Evolutionary conservation across 2,797 vertebrate species (phyloP), one percentile per base, ranked within the genome.

Genomic region (Onychomys arenicola): DNA sequence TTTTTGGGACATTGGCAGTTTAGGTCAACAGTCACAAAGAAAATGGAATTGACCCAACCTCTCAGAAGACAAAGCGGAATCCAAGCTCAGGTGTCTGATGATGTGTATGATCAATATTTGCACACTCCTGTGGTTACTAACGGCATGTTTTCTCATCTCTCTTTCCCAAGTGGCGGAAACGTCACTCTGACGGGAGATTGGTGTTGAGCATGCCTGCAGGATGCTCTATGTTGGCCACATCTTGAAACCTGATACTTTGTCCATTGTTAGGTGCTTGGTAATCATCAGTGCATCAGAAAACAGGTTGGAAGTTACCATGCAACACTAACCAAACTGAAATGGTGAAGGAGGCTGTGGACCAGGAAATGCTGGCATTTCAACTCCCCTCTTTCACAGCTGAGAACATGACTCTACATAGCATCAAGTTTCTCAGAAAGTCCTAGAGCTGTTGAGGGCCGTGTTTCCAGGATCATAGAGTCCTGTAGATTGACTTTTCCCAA

Each of bases 201-300:
- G 88, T 23, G 32, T 93, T 71, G 87, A 21, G 87, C 32, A 73
- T 52, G 87, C 32, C 69, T 52, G 7, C 57, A 4, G 37, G 91
- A 93, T 43, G 73, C 29, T 71, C 61, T 55, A 52, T 23, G 27
- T 57, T 10, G 65, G 85, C n/a, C 5, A 89, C 93, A 43, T 90
- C 95, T 88, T 61, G 92, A 83, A 97, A 97, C 69, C 77, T 76
- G 92, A 97, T 97, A 98, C 37, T 89, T 61, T 92, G 96, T 91
- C 91, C 76, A 90, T 86, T 96, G 94, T 95, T 91, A 4, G 71
- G 93, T 19, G n/a, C 85, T 91, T 55, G 19, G 88, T 91, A 87
- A 94, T 96, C 93, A 67, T 89, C 21, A 1, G 82, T 19, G 43
- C 67, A 90, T 93, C 91, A 82, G 61, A 83, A 97, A 93, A 77